phyloP scores from a whole-genome alignment of 2,888 invertebrate genomes.

The Tuta absoluta region DNA sequence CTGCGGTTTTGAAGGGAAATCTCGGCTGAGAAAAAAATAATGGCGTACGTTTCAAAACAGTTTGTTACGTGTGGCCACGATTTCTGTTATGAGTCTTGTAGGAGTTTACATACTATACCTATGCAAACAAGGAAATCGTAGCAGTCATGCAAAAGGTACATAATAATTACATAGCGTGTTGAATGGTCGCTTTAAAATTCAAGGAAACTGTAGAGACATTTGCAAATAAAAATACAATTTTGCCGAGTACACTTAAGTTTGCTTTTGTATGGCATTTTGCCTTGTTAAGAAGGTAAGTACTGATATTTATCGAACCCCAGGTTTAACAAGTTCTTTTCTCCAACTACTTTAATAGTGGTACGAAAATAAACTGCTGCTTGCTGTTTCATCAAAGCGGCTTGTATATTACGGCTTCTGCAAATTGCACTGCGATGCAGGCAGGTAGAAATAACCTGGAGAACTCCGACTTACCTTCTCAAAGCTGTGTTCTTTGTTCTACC shows the following conservation, averaged over 20 bases:
- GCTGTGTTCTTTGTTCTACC: background rate
- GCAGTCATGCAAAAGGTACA: slow-evolving; percentile 13
- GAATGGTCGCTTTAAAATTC: slow-evolving; percentile 14
- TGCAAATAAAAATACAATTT: slow-evolving; percentile 10
- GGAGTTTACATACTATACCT: slow-evolving; percentile 4
- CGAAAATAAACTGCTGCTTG: background rate
- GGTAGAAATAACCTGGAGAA: slow-evolving; percentile 14
- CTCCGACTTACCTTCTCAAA: background rate
- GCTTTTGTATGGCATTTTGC: slow-evolving; percentile 4
- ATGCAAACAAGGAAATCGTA: background rate
- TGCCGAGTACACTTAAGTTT: slow-evolving; percentile 3
- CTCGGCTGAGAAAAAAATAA: slow-evolving; percentile 18
- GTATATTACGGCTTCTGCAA: background rate
- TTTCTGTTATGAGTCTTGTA: slow-evolving; percentile 8
- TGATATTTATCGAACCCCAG: background rate
- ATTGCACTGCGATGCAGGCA: slow-evolving; percentile 8
- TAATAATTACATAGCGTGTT: slow-evolving; percentile 13
- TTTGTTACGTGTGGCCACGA: background rate
- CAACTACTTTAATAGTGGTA: background rate
- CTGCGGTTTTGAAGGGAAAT: slow-evolving; percentile 7
- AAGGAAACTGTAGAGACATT: slow-evolving; percentile 10
- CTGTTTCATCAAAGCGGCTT: background rate
- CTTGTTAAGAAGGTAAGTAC: background rate
- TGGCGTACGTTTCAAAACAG: slow-evolving; percentile 13
- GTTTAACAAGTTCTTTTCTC: slow-evolving; percentile 2